These are phyloP conservation scores for Struthidea cinerea DNA, from an alignment of 2,113 vertebrate genomes.

Conservation along the genomic window DNA sequence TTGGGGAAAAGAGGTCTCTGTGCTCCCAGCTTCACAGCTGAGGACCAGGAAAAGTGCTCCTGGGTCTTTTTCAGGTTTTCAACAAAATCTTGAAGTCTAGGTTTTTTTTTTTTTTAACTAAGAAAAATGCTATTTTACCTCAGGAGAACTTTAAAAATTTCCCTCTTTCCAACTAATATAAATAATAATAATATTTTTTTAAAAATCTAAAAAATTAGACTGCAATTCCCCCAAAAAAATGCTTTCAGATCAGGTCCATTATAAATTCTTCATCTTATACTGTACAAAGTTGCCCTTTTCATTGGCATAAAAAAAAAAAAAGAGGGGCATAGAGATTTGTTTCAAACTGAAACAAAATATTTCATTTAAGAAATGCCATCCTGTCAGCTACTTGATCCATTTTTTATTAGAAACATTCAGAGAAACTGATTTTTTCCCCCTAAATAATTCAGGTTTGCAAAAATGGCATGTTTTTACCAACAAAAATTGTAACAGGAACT, in stretches of 20 bases:
- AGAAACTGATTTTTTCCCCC: not conserved
- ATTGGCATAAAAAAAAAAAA: not conserved
- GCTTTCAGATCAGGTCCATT: not conserved
- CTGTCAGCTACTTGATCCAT: not conserved
- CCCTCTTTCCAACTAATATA: not conserved
- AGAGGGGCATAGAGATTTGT: not conserved
- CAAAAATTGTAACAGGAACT: not conserved
- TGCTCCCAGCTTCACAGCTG: not conserved
- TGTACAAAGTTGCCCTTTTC: not conserved
- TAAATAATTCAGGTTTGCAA: not conserved
- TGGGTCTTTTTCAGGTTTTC: not conserved
- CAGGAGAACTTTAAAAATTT: not conserved
- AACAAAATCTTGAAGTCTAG: not conserved
- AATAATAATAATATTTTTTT: not conserved
- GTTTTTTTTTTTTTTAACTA: not conserved
- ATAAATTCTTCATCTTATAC: not conserved
- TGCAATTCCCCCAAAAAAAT: not conserved
- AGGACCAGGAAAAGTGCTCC: not conserved
- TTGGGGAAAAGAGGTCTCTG: not conserved
- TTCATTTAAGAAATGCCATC: not conserved
- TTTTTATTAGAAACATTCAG: not conserved
- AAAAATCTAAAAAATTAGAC: not conserved
- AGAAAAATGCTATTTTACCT: not conserved
- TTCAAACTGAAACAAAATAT: not conserved
- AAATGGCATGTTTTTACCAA: not conserved